phyloP scores from a whole-genome alignment of 2,797 vertebrate genomes.

The Phalloptychus januarius region DNA sequence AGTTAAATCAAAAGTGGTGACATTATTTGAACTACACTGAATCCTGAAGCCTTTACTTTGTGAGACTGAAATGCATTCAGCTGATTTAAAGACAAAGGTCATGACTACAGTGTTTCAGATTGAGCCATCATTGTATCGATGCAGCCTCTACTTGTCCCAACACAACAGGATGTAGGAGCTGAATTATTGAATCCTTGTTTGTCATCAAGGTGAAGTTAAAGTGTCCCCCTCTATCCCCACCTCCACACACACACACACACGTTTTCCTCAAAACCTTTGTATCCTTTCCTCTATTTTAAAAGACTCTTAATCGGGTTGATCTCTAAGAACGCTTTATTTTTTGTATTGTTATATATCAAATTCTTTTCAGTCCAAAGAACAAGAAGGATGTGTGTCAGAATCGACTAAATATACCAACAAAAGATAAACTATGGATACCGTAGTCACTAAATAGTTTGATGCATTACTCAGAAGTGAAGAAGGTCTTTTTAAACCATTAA shows the following conservation, averaged over 20 bases:
- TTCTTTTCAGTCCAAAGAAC: background rate
- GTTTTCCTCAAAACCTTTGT: background rate
- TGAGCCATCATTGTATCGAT: conserved; percentile 37
- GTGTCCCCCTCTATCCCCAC: too few species aligned
- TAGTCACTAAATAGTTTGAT: background rate
- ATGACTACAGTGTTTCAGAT: conserved; percentile 19
- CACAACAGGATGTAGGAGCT: conserved; percentile 21
- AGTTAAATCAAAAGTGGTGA: background rate
- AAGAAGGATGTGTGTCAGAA: background rate
- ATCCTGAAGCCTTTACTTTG: background rate
- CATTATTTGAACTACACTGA: background rate
- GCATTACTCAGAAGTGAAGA: background rate
- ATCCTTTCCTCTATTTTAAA: conserved; percentile 20
- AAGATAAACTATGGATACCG: background rate
- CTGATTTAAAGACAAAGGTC: conserved; percentile 31
- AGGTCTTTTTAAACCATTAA: background rate
- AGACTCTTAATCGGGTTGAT: background rate
- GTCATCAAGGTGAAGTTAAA: conserved; percentile 59
- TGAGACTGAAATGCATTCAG: background rate
- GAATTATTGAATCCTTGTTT: conserved; percentile 57
- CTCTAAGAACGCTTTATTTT: background rate
- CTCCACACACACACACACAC: background rate
- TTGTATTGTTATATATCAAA: background rate
- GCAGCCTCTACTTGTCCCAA: conserved; percentile 40
- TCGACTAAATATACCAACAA: background rate